phyloP scores from a whole-genome alignment of 2,113 vertebrate genomes.

The Pyrgilauda ruficollis region DNA sequence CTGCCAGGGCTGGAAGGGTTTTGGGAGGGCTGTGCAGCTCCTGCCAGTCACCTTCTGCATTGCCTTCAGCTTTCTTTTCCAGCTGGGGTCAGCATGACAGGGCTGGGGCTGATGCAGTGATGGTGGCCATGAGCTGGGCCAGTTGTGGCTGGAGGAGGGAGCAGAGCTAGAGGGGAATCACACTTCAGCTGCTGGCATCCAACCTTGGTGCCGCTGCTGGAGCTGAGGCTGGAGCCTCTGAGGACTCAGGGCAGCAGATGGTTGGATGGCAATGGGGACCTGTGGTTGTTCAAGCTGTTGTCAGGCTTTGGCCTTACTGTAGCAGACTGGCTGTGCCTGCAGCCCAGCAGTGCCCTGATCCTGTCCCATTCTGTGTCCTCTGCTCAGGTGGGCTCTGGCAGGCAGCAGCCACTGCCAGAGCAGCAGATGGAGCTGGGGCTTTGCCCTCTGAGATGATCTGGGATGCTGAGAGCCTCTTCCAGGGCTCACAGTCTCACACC shows the following conservation, averaged over 20 bases:
- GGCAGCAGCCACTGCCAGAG: background rate
- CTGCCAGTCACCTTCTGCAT: background rate
- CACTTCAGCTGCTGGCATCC: background rate
- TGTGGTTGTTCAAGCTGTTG: background rate
- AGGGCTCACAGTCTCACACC: too few relatives aligned
- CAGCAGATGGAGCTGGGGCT: background rate
- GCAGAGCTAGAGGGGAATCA: background rate
- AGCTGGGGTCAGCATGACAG: accelerated
- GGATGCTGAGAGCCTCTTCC: background rate
- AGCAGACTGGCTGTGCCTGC: background rate
- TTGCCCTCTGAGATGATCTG: background rate
- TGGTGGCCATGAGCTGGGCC: accelerated
- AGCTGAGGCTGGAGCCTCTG: background rate
- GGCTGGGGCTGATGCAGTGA: background rate
- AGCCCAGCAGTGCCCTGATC: accelerated
- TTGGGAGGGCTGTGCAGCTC: background rate
- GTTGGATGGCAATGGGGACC: background rate
- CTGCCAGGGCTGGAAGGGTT: background rate
- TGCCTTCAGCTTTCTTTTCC: background rate
- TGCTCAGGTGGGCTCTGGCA: background rate
- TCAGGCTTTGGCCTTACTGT: background rate
- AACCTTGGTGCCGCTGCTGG: background rate
- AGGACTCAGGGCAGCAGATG: background rate
- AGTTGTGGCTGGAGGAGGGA: background rate
- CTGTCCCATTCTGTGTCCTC: background rate